These are phyloP conservation scores for Nemapogon koenigi DNA, from an alignment of 2,888 invertebrate genomes.

Conservation along the genomic window DNA sequence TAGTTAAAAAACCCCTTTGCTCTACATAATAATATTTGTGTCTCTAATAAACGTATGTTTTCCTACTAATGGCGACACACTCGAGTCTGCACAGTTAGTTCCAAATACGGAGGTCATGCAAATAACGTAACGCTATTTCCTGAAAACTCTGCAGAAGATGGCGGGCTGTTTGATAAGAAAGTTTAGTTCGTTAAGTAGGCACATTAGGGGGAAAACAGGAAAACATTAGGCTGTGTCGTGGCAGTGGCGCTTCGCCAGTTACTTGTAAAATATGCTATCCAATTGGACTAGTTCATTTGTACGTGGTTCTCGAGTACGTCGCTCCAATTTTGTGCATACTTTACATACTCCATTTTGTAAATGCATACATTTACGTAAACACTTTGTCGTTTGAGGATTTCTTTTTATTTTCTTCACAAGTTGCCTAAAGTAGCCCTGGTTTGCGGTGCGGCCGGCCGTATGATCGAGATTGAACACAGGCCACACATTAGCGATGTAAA, in stretches of 20 bases:
- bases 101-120: slow-evolving; percentile 6
- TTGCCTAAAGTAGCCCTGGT: too few relatives aligned
- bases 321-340: slow-evolving; percentile 5
- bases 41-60: too few relatives aligned
- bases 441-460: too few relatives aligned
- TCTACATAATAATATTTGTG: too few relatives aligned
- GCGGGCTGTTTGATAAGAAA: slow-evolving; percentile 56
- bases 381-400: too few relatives aligned
- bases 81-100: neutral
- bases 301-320: slow-evolving; percentile 5
- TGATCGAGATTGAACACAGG: too few relatives aligned
- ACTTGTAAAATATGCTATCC: slow-evolving; percentile 55
- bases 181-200: slow-evolving; percentile 58
- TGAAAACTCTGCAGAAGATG: slow-evolving; percentile 36
- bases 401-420: too few relatives aligned
- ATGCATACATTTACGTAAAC: too few relatives aligned
- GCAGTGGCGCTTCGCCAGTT: slow-evolving; percentile 51
- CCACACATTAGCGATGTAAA: too few relatives aligned
- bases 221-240: slow-evolving; percentile 52
- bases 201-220: slow-evolving; percentile 55
- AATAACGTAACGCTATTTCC: slow-evolving; percentile 41
- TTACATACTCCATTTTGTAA: too few relatives aligned
- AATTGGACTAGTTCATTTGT: slow-evolving; percentile 43
- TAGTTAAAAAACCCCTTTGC: too few relatives aligned
- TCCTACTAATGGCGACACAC: too few relatives aligned